Evolutionary conservation across 2,888 invertebrate genomes (phyloP), one percentile per base, ranked within the genome.

Genomic region (Lumbricus terrestris): DNA sequence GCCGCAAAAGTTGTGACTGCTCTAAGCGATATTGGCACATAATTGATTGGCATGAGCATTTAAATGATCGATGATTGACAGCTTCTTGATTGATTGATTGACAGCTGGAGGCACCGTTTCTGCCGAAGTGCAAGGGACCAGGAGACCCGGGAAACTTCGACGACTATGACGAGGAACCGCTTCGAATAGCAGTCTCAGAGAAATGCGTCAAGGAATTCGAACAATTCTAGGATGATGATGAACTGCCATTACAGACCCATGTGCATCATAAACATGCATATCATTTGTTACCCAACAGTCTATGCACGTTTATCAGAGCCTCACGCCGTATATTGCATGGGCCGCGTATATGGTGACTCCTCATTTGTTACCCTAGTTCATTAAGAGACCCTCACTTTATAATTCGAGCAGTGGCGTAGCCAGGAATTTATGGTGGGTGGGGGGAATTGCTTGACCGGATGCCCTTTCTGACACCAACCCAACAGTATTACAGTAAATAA

Each of bases 191-290:
- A 93, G 97, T 98, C 93, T 98, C 98, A 93, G 99, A 99, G 96
- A 98, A 98, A 96, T 99, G 98, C 96, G 98, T 98, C 95, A 98
- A 98, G 96, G 99, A 99, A 96, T 99, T 99, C 96, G 98, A 98
- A 93, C 98, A 99, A 96, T 99, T 99, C 94, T 96, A 85, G 85
- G 37, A 85, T 69, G 8, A 69, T 69, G 69, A n/a, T n/a, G n/a
- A 11, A 69, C 69, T 6, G 69, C 69, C n/a, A 69, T n/a, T n/a
- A n/a, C 69, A 69, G 13, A 29, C 29, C n/a, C 69, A 29, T 69
- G 4, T 69, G 69, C 29, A 69, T 29, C 69, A 69, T n/a, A n/a
- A 54, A 69, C n/a, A 69, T 69, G 29, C 69, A 69, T 69, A 69
- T 69, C 29, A 69, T n/a, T 69, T 69, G 18, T 69, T 69, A 69